Evolutionary conservation across 2,888 invertebrate genomes (phyloP).

Genomic region (Hypselothyrea guttata): DNA sequence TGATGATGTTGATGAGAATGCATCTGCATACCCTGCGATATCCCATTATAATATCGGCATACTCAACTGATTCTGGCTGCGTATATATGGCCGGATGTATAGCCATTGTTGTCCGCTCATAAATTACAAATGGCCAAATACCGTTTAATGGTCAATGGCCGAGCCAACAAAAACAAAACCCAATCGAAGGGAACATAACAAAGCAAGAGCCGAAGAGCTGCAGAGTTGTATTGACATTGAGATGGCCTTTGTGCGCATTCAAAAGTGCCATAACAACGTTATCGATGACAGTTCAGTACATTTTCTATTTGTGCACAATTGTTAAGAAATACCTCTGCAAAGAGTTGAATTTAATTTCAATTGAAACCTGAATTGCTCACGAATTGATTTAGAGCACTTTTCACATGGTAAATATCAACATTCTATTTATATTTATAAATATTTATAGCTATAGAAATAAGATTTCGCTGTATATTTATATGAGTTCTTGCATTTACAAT

Average conservation of each 20-base stretch:
- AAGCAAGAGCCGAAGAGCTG: not conserved
- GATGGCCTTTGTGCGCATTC: not conserved
- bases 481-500: no score
- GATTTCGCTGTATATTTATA: no score
- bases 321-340: no score
- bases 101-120: conserved; percentile 67
- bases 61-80: conserved; percentile 18
- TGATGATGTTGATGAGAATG: conserved; percentile 8
- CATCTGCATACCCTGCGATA: conserved; percentile 1
- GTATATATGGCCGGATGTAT: conserved; percentile 53
- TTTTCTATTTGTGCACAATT: no score
- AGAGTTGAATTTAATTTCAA: not conserved
- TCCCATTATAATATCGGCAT: not conserved
- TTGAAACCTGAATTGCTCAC: no score
- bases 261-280: no score
- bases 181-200: not conserved
- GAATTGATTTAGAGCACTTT: no score
- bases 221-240: conserved; percentile 24
- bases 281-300: no score
- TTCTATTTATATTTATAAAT: no score
- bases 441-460: no score
- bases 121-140: conserved; percentile 80
- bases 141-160: conserved; percentile 75
- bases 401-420: no score
- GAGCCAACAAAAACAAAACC: conserved; percentile 37